A percentile compares a stretch with the other conserved stretches of the same genome.
Conservation (phyloP, 1,140 invertebrate species). For the Oreohelix idahoensis region DNA sequence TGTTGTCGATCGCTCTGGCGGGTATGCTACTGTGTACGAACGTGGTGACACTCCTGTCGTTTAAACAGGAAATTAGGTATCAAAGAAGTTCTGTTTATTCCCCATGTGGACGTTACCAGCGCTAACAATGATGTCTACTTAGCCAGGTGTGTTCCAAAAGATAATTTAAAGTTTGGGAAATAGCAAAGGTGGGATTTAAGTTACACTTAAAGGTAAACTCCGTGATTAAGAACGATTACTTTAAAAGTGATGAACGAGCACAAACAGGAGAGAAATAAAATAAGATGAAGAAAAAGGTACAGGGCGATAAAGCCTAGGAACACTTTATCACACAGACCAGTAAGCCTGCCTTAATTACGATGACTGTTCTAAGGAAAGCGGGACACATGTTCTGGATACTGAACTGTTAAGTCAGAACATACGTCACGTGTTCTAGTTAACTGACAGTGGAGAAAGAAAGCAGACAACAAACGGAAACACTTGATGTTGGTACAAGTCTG, state of each 20-base stretch:
- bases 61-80: no score
- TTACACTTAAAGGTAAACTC: not conserved
- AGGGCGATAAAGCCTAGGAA: not conserved
- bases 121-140: no score
- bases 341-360: not conserved
- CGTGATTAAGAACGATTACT: not conserved
- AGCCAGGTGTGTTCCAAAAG: no score
- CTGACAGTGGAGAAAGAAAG: not conserved
- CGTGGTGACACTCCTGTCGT: no score
- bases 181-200: not conserved
- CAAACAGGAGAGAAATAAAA: not conserved
- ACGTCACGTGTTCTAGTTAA: not conserved
- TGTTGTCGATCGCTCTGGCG: no score
- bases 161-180: not conserved
- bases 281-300: no score
- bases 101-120: no score
- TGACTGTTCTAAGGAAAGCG: not conserved
- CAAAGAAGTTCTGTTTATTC: no score
- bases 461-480: not conserved
- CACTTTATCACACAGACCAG: no score
- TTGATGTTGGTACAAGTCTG: conserved; percentile 6
- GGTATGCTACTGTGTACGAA: no score
- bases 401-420: not conserved
- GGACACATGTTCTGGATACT: not conserved
- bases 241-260: not conserved